Conservation (phyloP, 2,113 vertebrate genomes). For the Psephotus haematonotus region DNA sequence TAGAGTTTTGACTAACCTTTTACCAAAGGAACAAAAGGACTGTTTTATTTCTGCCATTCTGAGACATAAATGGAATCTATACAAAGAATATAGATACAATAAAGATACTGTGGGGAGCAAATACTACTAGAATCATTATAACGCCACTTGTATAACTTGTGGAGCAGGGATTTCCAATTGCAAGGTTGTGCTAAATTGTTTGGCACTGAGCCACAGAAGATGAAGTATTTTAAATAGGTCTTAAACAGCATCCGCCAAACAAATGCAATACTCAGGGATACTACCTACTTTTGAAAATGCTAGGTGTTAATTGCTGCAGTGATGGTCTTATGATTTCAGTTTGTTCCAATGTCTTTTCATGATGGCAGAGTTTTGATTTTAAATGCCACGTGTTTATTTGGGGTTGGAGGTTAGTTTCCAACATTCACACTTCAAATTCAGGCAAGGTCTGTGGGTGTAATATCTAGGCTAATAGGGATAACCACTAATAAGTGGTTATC, state of each 20-base stretch:
- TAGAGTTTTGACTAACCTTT: background rate
- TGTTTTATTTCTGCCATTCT: background rate
- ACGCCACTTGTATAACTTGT: background rate
- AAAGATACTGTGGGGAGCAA: background rate
- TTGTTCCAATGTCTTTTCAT: background rate
- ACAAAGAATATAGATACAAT: background rate
- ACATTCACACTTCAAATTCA: background rate
- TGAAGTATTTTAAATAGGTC: background rate
- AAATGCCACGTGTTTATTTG: background rate
- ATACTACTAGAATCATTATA: background rate
- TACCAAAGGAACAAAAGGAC: background rate
- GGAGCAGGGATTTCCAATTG: background rate
- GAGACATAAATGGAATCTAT: background rate
- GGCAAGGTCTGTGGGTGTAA: background rate
- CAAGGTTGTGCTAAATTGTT: background rate
- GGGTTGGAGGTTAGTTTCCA: background rate
- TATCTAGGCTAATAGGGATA: background rate
- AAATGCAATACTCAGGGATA: background rate
- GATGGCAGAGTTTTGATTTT: background rate
- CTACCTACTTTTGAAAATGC: background rate
- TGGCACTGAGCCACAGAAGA: background rate
- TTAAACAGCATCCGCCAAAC: background rate
- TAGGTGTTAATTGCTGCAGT: background rate
- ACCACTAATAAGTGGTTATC: background rate
- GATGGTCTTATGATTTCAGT: background rate